phyloP scores from a whole-genome alignment of 2,888 invertebrate species.

The Barypeithes pellucidus region DNA sequence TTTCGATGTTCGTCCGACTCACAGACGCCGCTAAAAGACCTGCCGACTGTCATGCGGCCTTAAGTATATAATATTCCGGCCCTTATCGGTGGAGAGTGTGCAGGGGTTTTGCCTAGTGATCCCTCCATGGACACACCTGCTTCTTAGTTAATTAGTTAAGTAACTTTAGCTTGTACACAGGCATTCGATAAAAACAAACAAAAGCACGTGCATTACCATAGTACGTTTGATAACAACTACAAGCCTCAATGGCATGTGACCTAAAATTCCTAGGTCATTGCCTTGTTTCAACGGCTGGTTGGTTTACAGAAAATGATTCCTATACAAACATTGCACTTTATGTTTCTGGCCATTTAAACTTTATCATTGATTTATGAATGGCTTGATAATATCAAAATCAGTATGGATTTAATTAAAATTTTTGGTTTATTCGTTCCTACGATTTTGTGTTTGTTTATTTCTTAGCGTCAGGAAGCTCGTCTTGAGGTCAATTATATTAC shows the following conservation, averaged over 20 bases:
- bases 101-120: too few relatives aligned
- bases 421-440: background rate
- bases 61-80: too few relatives aligned
- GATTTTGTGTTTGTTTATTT: background rate
- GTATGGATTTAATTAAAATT: conserved; percentile 28
- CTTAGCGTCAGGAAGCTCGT: background rate
- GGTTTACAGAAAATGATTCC: conserved; percentile 31
- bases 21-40: too few relatives aligned
- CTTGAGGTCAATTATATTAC: too few relatives aligned
- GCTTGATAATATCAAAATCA: conserved; percentile 33
- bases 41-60: too few relatives aligned
- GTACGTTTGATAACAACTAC: conserved; percentile 37
- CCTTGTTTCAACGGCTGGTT: conserved; percentile 48
- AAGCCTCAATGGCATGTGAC: conserved; percentile 56
- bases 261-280: conserved; percentile 62
- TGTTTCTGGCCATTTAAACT: conserved; percentile 35
- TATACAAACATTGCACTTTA: conserved; percentile 40
- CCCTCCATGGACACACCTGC: too few relatives aligned
- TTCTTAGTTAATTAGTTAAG: too few relatives aligned
- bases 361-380: conserved; percentile 50
- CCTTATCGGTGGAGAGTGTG: too few relatives aligned
- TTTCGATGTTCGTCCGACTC: too few relatives aligned
- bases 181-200: conserved; percentile 48
- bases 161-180: too few relatives aligned
- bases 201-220: conserved; percentile 48